Evolutionary conservation across 2,113 vertebrate genomes (phyloP).

Genomic region (Corythoichthys intestinalis): DNA sequence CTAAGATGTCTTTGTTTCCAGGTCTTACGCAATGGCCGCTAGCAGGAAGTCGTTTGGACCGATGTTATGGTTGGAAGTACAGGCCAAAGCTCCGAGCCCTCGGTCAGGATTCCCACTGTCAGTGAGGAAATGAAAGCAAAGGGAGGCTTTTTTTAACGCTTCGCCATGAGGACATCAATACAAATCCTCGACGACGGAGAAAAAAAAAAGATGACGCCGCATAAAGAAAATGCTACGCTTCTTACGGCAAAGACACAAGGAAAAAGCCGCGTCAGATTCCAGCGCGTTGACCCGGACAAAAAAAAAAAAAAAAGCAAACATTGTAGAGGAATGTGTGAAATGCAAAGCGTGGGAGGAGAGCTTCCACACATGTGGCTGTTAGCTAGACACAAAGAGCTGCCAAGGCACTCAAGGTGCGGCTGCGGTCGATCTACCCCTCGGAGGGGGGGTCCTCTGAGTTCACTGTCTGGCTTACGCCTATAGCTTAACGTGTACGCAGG

Average conservation of each 20-base stretch:
- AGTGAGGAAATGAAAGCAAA: conserved; percentile 66
- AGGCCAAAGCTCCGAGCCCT: conserved; percentile 44
- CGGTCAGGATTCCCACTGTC: conserved; percentile 62
- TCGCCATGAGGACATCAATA: conserved; percentile 57
- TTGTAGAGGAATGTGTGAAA: conserved; percentile 67
- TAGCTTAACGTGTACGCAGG: background rate
- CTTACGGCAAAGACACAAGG: conserved; percentile 12
- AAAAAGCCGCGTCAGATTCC: conserved; percentile 27
- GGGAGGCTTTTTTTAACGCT: conserved; percentile 60
- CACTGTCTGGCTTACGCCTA: background rate
- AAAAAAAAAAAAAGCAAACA: conserved; percentile 52
- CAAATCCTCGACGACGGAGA: background rate
- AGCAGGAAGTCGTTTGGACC: conserved; percentile 64
- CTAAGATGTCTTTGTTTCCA: conserved; percentile 48
- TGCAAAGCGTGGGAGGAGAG: conserved; percentile 64
- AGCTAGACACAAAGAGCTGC: conserved; percentile 53
- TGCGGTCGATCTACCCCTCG: conserved; percentile 40
- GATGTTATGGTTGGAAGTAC: conserved; percentile 56
- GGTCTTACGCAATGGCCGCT: conserved; percentile 56
- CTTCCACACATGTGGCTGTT: conserved; percentile 60
- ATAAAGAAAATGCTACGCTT: conserved; percentile 36
- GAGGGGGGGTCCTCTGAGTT: conserved; percentile 14
- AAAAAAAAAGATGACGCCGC: conserved; percentile 54
- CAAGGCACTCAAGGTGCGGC: conserved; percentile 63
- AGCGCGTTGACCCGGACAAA: conserved; percentile 44